Evolutionary conservation across 2,113 vertebrate genomes (phyloP).

Genomic region (Pseudois nayaur): DNA sequence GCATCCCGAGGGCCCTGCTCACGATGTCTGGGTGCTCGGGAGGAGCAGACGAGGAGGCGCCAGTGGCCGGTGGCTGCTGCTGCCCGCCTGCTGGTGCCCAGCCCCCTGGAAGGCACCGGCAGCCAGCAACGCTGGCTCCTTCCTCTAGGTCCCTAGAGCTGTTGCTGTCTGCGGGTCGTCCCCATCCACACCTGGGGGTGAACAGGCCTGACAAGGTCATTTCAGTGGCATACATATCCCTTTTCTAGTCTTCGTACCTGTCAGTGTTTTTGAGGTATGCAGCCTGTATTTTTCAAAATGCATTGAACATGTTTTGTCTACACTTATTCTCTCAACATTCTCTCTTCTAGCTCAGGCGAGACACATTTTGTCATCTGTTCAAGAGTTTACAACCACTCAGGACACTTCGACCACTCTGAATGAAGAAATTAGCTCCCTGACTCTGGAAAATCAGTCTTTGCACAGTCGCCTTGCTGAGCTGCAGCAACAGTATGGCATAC

Average conservation of each 20-base stretch:
- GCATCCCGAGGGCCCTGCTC: neutral
- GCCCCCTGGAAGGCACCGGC: neutral
- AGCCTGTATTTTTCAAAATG: neutral
- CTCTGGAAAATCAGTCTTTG: slow-evolving; percentile 70
- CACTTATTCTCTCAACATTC: neutral
- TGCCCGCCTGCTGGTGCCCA: too few species aligned
- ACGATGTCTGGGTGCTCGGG: rapidly evolving
- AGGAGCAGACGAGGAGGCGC: neutral
- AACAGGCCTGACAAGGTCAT: neutral
- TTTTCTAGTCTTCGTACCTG: neutral
- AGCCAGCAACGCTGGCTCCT: neutral
- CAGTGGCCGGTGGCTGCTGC: neutral
- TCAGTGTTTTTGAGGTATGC: neutral
- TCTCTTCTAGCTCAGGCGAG: slow-evolving; percentile 80
- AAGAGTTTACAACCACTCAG: slow-evolving; percentile 61
- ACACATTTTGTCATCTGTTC: slow-evolving; percentile 81
- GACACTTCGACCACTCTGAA: slow-evolving; percentile 28
- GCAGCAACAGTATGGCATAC: slow-evolving; percentile 64
- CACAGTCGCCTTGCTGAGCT: slow-evolving; percentile 52
- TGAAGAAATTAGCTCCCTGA: slow-evolving; percentile 74
- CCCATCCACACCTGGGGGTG: rapidly evolving
- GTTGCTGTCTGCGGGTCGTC: neutral
- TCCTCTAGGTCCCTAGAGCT: neutral
- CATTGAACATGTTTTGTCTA: neutral
- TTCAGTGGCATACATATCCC: rapidly evolving